Conservation (phyloP, 2,888 invertebrate genomes). For the Allygus modestus region DNA sequence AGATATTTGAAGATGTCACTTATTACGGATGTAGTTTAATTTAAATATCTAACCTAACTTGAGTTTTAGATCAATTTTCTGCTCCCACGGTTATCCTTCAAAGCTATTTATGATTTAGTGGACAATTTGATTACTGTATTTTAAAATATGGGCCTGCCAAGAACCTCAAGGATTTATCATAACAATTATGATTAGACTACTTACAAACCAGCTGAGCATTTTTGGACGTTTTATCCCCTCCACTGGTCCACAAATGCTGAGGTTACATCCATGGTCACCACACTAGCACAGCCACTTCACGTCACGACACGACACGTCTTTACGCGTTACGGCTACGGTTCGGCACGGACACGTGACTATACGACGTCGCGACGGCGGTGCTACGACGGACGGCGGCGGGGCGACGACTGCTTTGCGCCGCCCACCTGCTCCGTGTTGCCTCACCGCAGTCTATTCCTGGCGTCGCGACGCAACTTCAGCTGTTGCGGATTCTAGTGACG, state of each 20-base stretch:
- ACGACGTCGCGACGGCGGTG: neutral
- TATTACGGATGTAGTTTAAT: no score
- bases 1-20: no score
- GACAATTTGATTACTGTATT: no score
- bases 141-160: no score
- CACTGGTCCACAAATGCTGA: neutral
- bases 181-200: neutral
- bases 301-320: neutral
- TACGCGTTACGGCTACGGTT: neutral
- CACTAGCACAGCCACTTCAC: constrained; percentile 11
- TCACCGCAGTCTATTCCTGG: constrained; percentile 55
- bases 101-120: no score
- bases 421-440: constrained; percentile 59
- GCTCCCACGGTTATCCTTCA: no score
- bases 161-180: no score
- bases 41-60: no score
- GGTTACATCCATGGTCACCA: constrained; percentile 24
- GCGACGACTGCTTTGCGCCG: constrained; percentile 43
- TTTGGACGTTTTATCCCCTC: neutral
- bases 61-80: no score
- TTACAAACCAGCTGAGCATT: constrained; percentile 59
- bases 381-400: constrained; percentile 34
- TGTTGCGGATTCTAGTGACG: constrained; percentile 51
- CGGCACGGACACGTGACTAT: neutral
- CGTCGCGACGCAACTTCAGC: constrained; percentile 58